Conservation (phyloP, 1,140 invertebrate species). For the Penaeus japonicus region DNA sequence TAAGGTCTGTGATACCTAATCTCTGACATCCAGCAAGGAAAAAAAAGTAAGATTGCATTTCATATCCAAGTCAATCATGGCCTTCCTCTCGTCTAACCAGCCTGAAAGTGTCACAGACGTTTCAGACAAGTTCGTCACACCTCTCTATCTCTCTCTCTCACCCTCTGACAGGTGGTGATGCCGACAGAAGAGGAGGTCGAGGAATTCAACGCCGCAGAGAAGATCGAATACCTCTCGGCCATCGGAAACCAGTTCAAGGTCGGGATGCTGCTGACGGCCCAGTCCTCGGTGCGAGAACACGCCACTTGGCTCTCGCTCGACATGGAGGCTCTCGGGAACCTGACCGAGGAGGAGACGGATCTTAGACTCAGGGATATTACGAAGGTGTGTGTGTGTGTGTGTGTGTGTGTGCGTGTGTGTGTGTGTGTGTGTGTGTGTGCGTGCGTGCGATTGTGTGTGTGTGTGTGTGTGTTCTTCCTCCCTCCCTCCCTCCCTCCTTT, state of each 20-base stretch:
- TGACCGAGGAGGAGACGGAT: slow-evolving; percentile 4
- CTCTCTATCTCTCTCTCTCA: not conserved
- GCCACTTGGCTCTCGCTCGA: slow-evolving; percentile 22
- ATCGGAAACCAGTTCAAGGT: slow-evolving; percentile 31
- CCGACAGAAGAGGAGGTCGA: not conserved
- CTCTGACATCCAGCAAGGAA: no score
- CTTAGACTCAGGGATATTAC: slow-evolving; percentile 7
- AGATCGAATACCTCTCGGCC: slow-evolving; percentile 23
- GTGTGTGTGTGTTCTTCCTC: no score
- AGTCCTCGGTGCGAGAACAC: slow-evolving; percentile 9
- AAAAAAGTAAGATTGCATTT: no score
- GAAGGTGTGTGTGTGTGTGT: no score
- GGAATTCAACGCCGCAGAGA: not conserved
- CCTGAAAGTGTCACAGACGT: no score
- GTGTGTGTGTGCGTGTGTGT: no score
- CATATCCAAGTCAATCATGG: no score
- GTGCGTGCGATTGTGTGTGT: no score
- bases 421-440: no score
- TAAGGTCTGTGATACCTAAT: no score
- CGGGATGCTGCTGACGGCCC: slow-evolving; percentile 20
- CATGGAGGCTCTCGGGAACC: not conserved
- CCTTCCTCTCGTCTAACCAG: no score
- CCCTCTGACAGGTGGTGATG: not conserved
- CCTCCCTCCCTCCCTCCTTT: no score
- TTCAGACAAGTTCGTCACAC: not conserved